Percentiles rank a stretch among this genome's conserved stretches.
phyloP scores from a whole-genome alignment of 2,888 invertebrate species.

The Eupithecia subfuscata region DNA sequence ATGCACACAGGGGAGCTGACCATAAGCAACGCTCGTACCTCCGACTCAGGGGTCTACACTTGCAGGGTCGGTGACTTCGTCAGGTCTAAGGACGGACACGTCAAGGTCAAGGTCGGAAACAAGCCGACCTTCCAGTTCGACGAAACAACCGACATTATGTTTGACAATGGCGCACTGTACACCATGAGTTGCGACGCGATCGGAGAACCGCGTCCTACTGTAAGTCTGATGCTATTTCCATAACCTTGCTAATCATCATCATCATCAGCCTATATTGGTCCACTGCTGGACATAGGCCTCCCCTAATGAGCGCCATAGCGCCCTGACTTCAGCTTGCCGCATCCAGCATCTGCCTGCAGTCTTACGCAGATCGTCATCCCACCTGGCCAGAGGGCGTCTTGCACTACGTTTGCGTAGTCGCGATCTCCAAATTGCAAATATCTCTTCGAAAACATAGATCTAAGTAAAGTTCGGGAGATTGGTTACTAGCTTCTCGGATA shows the following conservation, averaged over 20 bases:
- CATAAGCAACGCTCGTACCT: conserved; percentile 43
- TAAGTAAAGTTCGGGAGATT: too few species aligned
- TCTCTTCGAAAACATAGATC: too few species aligned
- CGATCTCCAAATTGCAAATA: too few species aligned
- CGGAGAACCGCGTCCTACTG: conserved; percentile 56
- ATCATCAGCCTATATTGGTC: too few species aligned
- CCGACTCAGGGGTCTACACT: conserved; percentile 59
- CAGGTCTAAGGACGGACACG: conserved; percentile 46
- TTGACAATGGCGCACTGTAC: conserved; percentile 37
- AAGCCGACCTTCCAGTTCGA: conserved; percentile 54
- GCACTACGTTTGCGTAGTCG: too few species aligned
- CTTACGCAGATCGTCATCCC: too few species aligned
- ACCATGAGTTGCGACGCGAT: conserved; percentile 53
- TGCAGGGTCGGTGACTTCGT: conserved; percentile 58
- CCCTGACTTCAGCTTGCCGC: too few species aligned
- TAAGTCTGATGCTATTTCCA: conserved; percentile 36
- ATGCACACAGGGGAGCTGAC: conserved; percentile 45
- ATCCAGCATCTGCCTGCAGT: too few species aligned
- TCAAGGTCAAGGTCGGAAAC: conserved; percentile 52
- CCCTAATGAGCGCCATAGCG: too few species aligned
- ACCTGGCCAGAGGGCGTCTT: too few species aligned
- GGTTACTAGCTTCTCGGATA: too few species aligned
- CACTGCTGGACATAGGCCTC: too few species aligned
- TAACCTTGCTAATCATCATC: neutral
- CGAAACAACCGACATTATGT: conserved; percentile 48